Conservation (phyloP, 1,140 invertebrate species). For the Leptinotarsa defecta region DNA sequence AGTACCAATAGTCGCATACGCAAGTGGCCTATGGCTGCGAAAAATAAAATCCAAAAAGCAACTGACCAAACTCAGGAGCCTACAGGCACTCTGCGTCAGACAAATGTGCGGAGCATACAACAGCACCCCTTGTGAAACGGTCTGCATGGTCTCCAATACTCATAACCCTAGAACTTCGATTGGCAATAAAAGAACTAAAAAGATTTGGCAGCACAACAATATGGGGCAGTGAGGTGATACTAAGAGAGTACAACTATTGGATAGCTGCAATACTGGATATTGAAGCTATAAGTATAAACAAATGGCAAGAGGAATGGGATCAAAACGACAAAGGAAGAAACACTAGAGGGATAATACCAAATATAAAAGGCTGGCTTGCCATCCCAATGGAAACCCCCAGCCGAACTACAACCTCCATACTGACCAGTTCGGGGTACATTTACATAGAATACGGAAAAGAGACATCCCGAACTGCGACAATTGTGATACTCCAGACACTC, state of each 20-base stretch:
- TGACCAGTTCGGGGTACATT: not conserved
- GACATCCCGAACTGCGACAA: not conserved
- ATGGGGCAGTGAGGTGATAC: not conserved
- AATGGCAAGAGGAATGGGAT: not conserved
- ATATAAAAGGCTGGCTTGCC: not conserved
- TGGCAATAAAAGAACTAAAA: not conserved
- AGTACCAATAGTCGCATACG: too few relatives aligned
- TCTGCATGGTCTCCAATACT: not conserved
- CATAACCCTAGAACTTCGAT: not conserved
- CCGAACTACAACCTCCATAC: not conserved
- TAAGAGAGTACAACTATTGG: not conserved
- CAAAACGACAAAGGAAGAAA: not conserved
- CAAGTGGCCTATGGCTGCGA: not conserved
- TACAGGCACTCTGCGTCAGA: not conserved
- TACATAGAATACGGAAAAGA: not conserved
- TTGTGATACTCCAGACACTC: not conserved
- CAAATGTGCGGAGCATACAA: not conserved
- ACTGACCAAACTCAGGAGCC: not conserved
- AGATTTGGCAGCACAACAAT: not conserved
- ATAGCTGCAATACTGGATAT: too few relatives aligned
- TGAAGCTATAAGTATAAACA: too few relatives aligned
- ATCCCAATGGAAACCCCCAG: not conserved
- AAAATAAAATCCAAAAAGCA: not conserved
- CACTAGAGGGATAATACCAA: not conserved
- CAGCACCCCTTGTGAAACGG: not conserved